Evolutionary conservation across 2,113 vertebrate species (phyloP), one percentile per base, ranked within the genome.

Genomic region (Sebastes schlegelii): DNA sequence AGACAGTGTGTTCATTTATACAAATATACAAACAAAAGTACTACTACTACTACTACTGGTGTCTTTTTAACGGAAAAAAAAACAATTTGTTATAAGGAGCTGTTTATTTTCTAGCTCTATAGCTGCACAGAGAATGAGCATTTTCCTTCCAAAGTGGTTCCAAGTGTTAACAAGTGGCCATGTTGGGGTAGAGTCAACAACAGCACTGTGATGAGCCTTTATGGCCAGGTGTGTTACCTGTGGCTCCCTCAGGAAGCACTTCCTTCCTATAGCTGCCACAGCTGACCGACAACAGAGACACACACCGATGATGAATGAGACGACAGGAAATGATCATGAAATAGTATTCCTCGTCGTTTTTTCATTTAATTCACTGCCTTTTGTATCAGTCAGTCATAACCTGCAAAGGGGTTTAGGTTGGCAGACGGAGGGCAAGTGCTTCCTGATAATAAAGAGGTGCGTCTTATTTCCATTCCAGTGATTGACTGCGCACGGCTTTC

Each of bases 211-310:
- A 34, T 34, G 34, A 34, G 66, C 60, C 51, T 86, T 58, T 46
- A 16, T 70, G 84, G 85, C 87, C 93, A 95, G 95, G 95, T 96
- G 95, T 90, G 94, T 93, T 93, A 95, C 95, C 92, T 95, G 95
- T 94, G 84, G 90, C 88, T 83, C 68, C 57, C 17, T n/a, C 43
- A 65, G 89, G 88, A 91, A 86, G 68, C 86, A 74, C 74, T 51
- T 70, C 85, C 65, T 19, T 60, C 49, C 40, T 34, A 34, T 34
- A 34, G 11, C 64, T 55, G 74, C 19, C 54, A 55, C 49, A 5
- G 69, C 74, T 65, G 72, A 76, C 40, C 2, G 48, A 76, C 78
- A 69, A 76, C 78, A 69, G 19, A 67, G 9, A 79, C 4, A 48
- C 42, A 79, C 4, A 48, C 42, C 66, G 14, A 46, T 54, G 77